Base-by-base conservation (phyloP, 2,797 vertebrate genomes). In the Sebastes variabilis region DNA sequence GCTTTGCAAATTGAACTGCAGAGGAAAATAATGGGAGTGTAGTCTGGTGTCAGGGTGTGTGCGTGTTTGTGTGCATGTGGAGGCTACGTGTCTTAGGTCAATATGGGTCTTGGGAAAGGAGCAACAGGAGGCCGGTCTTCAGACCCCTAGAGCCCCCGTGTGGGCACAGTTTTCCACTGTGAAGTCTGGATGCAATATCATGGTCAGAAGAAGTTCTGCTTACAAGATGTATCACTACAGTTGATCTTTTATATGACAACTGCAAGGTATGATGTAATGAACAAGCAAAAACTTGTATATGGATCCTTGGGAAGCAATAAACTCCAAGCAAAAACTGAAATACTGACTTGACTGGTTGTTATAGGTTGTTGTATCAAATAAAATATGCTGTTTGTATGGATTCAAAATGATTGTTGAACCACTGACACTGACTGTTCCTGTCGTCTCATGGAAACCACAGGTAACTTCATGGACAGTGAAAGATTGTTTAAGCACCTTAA, bases 11-110 rank as follows among this genome's bases (percentile, higher is more conserved):
- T 66, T 62, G 65, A 85, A 73, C 55, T 80, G 69, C 68, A 75
- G 82, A 77, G 72, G 69, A 78, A 82, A 86, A 86, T 68, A 80
- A 83, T 69, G 76, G 66, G n/a, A 78, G 79, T 54, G 83, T 58
- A 46, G 75, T 81, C 32, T 86, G 80, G 66, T 80, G 88, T 88
- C 80, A 86, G 76, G 82, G 83, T 83, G 85, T 87, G 82, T 84
- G 25, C 60, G 38, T 32, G 58, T 66, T 82, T 87, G 82, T 66
- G 76, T 64, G 30, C 64, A 55, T 32, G 58, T 66, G 61, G 54
- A 71, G 64, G 62, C 68, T 74, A 67, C 55, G 13, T 89, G 85
- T 74, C 85, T 72, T 25, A 66, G 71, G 80, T 88, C 78, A 87
- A 82, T 52, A 70, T 25, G 77, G 67, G 59, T 72, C 9, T 7